Evolutionary conservation across 1,140 invertebrate species (phyloP), one percentile per base, ranked within the genome.

Genomic region (Diorhabda elongata): DNA sequence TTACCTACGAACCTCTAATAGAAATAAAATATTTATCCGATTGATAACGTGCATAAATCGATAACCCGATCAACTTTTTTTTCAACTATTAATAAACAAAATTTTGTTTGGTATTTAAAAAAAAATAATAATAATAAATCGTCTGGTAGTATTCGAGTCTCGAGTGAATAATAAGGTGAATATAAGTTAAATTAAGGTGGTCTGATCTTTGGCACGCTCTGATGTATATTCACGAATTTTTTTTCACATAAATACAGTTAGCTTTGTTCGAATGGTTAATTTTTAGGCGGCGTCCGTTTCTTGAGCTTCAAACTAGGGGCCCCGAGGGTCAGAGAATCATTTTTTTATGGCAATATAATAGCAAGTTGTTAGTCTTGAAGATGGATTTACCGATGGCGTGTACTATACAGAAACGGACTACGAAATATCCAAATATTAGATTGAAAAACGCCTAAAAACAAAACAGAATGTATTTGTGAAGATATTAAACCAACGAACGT

Each of bases 301-400:
- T 52, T 52, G n/a, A 52, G 6, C 47, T 8, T 52, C 63, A 64
- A 64, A 64, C 63, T 64, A 64, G 41, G 11, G 45, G 26, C 63
- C 63, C 7, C 7, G 26, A 45, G 63, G 52, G 44, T 7, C 45
- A 11, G 26, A 45, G 45, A 57, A 44, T 64, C 61, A 43, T 45
- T 64, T 64, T 63, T 64, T 64, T 64, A 64, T 47, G 63, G 63
- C 45, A 64, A 64, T 64, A 64, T 64, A 64, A 64, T 64, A 56
- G 63, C 63, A 64, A n/a, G 63, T 64, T 64, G 44, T 42, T 64
- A 41, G n/a, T 11, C 63, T 56, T 44, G 52, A 44, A 64, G 63
- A 64, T 64, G 63, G 47, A 64, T 64, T 45, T 64, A 45, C 8
- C 3, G 11, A 56, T 64, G 47, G 47, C 47, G 47, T 52, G n/a